Base-by-base conservation (phyloP, 2,797 vertebrate genomes). In the Bovichtus variegatus region DNA sequence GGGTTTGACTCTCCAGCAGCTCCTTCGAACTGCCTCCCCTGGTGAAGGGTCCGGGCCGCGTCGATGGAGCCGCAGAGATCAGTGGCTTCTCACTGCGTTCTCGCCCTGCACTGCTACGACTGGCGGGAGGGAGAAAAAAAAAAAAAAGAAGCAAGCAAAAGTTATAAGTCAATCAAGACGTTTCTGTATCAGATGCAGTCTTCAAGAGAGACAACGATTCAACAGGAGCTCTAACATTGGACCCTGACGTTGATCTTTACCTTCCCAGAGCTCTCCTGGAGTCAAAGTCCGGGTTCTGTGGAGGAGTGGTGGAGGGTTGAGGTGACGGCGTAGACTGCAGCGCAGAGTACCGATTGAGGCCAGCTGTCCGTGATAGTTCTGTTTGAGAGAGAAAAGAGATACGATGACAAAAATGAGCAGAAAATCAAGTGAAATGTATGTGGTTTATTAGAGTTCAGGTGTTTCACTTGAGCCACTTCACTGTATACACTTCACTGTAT, bases 321-420 rank as follows among this genome's bases (percentile, higher is more conserved):
- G 95, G 85, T 23, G 89, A 65, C 21, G 91, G 93, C 23, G 96
- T 91, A 11, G 96, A 93, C 94, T 99, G 98, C 84, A 99, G 96
- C 0, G 97, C 96, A 49, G 98, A 99, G 92, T 96, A 99, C 67
- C 97, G 96, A 93, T 99, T 99, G 87, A 99, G 93, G 89, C 96
- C 97, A 1, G 89, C 96, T 95, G 94, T 94, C 83, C 97, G 94
- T 62, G 97, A 95, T 59, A 95, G 92, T 87, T 99, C 98, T 99
- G 94, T 69, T 47, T 67, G 0, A 18, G 64, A 61, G n/a, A 68
- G 29, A 58, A 47, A 74, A 15, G 18, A 57, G 1, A 51, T 4
- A 38, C 1, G 2, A 51, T n/a, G 36, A 62, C 19, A 34, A 9
- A 27, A 63, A 59, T 15, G 0, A 41, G 0, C 12, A 51, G 0